Conservation (phyloP, 1,140 invertebrate species). For the Tetranychus urticae region DNA sequence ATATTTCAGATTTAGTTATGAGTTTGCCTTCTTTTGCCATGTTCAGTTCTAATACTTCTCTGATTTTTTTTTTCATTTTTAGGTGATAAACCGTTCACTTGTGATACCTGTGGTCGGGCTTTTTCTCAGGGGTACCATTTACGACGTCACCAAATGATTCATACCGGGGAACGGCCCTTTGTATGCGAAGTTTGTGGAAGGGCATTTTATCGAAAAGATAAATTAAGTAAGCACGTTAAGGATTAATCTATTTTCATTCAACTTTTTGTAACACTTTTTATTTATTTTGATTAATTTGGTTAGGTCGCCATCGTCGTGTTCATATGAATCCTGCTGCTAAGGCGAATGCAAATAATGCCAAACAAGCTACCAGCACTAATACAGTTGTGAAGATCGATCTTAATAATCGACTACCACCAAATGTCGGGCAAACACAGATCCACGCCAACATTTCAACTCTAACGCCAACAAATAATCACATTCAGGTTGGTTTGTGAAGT, state of each 20-base stretch:
- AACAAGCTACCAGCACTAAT: too few relatives aligned
- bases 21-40: background rate
- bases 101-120: constrained; percentile 15
- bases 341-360: too few relatives aligned
- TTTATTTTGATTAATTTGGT: background rate
- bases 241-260: background rate
- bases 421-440: too few relatives aligned
- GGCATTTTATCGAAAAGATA: constrained; percentile 71
- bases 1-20: background rate
- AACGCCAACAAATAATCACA: too few relatives aligned
- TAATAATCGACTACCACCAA: too few relatives aligned
- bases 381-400: too few relatives aligned
- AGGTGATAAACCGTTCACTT: constrained; percentile 17
- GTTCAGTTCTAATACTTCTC: background rate
- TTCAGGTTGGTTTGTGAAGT: too few relatives aligned
- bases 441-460: too few relatives aligned
- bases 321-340: constrained; percentile 4
- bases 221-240: constrained; percentile 22
- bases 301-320: constrained; percentile 10
- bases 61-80: background rate
- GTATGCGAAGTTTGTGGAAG: constrained; percentile 60
- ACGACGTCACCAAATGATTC: constrained; percentile 30
- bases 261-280: background rate
- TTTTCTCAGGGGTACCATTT: constrained; percentile 18
- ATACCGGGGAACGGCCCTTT: constrained; percentile 70